These are phyloP conservation scores for Morone saxatilis DNA, from an alignment of 2,113 vertebrate species.

Conservation along the genomic window DNA sequence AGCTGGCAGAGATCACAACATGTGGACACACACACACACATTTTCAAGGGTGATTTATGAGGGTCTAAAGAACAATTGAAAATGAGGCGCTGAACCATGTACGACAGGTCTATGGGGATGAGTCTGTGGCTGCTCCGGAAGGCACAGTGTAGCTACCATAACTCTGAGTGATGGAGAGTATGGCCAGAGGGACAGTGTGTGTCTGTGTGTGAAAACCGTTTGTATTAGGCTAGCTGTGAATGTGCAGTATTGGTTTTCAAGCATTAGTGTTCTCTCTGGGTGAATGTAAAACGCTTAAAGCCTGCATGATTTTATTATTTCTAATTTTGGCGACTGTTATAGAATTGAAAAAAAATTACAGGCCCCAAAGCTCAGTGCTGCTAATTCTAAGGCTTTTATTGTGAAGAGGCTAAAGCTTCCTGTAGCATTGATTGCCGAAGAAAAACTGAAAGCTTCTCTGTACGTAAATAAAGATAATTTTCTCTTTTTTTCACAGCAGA, in stretches of 20 bases:
- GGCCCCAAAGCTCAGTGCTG: background rate
- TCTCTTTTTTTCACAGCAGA: too few relatives aligned
- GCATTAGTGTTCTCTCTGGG: background rate
- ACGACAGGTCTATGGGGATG: constrained; percentile 68
- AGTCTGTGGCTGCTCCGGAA: constrained; percentile 50
- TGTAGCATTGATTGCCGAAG: background rate
- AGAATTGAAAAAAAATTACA: background rate
- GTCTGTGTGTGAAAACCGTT: background rate
- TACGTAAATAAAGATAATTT: too few relatives aligned
- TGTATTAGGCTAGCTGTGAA: background rate
- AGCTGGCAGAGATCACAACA: constrained; percentile 46
- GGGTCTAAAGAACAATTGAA: constrained; percentile 75
- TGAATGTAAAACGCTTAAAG: background rate
- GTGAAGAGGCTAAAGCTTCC: background rate
- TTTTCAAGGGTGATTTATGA: constrained; percentile 70
- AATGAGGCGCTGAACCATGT: constrained; percentile 76
- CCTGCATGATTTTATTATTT: background rate
- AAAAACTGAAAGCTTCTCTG: background rate
- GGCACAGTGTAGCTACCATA: constrained; percentile 54
- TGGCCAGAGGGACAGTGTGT: constrained; percentile 36
- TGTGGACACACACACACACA: constrained; percentile 12
- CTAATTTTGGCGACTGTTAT: background rate
- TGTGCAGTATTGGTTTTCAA: background rate
- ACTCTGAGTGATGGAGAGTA: constrained; percentile 61
- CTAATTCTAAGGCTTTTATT: background rate